Evolutionary conservation across 2,888 invertebrate species (phyloP).

Genomic region (Dasypogon diadema): DNA sequence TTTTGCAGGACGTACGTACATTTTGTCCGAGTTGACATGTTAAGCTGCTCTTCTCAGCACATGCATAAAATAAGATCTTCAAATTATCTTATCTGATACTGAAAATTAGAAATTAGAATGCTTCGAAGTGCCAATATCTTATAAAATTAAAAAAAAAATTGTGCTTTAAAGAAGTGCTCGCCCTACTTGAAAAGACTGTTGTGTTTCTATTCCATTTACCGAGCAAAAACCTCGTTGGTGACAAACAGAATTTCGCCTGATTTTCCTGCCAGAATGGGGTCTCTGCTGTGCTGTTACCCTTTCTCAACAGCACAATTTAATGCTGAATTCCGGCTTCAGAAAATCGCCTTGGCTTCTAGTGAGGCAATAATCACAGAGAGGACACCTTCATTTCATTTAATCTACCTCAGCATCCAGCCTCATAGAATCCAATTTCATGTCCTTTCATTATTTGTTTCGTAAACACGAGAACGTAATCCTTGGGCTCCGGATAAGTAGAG

Average conservation of each 20-base stretch:
- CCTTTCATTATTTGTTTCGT: conserved; percentile 55
- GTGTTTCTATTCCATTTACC: too few relatives aligned
- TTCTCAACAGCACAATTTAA: conserved; percentile 30
- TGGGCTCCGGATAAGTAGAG: conserved; percentile 40
- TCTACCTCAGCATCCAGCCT: conserved; percentile 41
- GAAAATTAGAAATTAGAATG: too few relatives aligned
- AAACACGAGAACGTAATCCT: conserved; percentile 51
- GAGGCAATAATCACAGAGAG: conserved; percentile 52
- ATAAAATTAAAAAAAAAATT: too few relatives aligned
- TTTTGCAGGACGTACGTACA: too few relatives aligned
- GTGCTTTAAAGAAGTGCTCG: too few relatives aligned
- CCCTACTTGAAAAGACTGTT: too few relatives aligned
- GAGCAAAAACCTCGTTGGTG: background rate
- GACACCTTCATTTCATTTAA: conserved; percentile 55
- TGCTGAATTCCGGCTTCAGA: conserved; percentile 13
- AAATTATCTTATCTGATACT: too few relatives aligned
- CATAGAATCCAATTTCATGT: conserved; percentile 53
- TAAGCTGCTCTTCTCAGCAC: too few relatives aligned
- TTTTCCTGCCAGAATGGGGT: background rate
- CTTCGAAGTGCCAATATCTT: too few relatives aligned
- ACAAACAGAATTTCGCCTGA: background rate
- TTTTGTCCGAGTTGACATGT: too few relatives aligned
- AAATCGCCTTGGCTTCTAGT: background rate
- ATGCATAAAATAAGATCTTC: too few relatives aligned
- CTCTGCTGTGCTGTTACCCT: background rate